Percentiles rank a stretch among this genome's conserved stretches.
Conservation (phyloP, 2,113 vertebrate species). For the Octodon degus region DNA sequence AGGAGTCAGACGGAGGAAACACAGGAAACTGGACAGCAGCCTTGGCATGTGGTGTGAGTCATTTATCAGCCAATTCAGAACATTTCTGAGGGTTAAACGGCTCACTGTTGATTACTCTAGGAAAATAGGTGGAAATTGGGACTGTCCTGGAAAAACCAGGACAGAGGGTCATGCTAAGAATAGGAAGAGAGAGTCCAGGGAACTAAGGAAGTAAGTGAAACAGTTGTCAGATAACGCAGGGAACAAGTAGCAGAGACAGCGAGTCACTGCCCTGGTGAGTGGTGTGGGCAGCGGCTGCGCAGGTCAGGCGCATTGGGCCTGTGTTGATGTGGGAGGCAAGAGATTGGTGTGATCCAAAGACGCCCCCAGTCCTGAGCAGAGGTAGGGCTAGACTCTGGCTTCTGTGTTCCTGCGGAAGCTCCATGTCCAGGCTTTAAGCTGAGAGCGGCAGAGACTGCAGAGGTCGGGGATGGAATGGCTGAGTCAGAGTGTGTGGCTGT, state of each 20-base stretch:
- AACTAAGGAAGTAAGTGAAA: background rate
- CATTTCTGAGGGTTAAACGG: slow-evolving; percentile 16
- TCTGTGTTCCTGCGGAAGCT: slow-evolving; percentile 17
- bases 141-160: slow-evolving; percentile 37
- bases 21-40: slow-evolving; percentile 27
- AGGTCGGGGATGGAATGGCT: background rate
- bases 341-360: background rate
- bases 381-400: background rate
- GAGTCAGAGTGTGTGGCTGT: slow-evolving; percentile 28
- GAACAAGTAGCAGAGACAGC: background rate
- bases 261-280: background rate
- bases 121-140: slow-evolving; percentile 22
- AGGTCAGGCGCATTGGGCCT: background rate
- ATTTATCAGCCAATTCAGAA: background rate
- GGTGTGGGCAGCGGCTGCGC: background rate
- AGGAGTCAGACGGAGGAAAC: slow-evolving; percentile 17
- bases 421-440: slow-evolving; percentile 26
- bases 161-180: background rate
- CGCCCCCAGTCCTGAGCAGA: slow-evolving; percentile 12
- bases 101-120: background rate
- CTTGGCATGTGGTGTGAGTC: background rate
- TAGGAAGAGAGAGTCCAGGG: background rate
- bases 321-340: background rate
- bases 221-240: background rate
- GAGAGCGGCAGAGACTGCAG: background rate